phyloP scores from a whole-genome alignment of 2,797 vertebrate genomes.

The Neosalanx taihuensis region DNA sequence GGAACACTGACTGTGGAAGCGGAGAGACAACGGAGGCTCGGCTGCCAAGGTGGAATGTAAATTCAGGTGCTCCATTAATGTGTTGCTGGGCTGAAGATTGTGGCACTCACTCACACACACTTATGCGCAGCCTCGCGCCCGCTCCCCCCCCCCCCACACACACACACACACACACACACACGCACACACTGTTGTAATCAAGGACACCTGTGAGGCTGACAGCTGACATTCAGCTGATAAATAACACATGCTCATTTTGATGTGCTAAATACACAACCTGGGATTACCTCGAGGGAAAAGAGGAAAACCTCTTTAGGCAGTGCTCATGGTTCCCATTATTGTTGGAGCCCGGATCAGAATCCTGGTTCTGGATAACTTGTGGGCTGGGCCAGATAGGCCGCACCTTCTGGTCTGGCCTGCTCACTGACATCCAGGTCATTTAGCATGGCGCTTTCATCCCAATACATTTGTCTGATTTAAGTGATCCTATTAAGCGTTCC shows the following conservation, averaged over 20 bases:
- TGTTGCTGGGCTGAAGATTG: slow-evolving; percentile 37
- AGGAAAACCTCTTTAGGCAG: slow-evolving; percentile 12
- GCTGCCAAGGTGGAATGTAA: slow-evolving; percentile 21
- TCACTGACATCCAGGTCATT: too few relatives aligned
- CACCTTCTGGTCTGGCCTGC: too few relatives aligned
- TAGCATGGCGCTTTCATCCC: too few relatives aligned
- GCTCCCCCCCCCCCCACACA: slow-evolving; percentile 17
- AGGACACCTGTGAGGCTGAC: slow-evolving; percentile 65
- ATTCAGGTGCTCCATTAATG: slow-evolving; percentile 60
- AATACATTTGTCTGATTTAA: too few relatives aligned
- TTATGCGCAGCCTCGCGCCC: slow-evolving; percentile 13
- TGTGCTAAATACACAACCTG: slow-evolving; percentile 54
- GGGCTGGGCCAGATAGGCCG: too few relatives aligned
- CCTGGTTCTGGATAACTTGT: too few relatives aligned
- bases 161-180: slow-evolving; percentile 22
- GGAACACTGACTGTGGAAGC: slow-evolving; percentile 1
- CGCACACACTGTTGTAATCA: slow-evolving; percentile 33
- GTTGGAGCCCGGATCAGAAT: neutral
- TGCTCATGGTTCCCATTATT: neutral
- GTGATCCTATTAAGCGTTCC: neutral
- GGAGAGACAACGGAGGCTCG: slow-evolving; percentile 55
- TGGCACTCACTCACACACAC: neutral
- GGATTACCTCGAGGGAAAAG: slow-evolving; percentile 44
- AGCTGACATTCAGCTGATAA: slow-evolving; percentile 63
- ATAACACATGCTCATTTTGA: slow-evolving; percentile 65